Evolutionary conservation across 2,888 invertebrate genomes (phyloP), one percentile per base, ranked within the genome.

Genomic region (Megastigmus dorsalis): DNA sequence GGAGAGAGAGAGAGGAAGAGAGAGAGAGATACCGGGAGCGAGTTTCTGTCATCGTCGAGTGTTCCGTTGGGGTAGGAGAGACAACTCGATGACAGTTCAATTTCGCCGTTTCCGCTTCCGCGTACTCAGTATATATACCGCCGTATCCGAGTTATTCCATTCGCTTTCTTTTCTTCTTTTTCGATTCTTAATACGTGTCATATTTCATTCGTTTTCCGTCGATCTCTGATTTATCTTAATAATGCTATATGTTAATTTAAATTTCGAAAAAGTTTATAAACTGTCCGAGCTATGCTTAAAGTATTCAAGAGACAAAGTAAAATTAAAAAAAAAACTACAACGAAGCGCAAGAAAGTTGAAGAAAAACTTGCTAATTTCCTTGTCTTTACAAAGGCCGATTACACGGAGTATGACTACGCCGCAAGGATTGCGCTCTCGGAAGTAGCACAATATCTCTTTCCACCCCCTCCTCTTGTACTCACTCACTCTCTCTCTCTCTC

Each of bases 401-500:
- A 66, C 59, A 7, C 68, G 33, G 20, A 36, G 78, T 78, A 72
- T 79, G 80, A 77, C n/a, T n/a, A n/a, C 82, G 85, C 86, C 63
- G 50, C 59, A 50, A 52, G 65, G 45, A 57, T 57, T 66, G 45
- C 50, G 7, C 48, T n/a, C 45, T n/a, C 20, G 15, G 33, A 41
- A 43, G 28, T 10, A 20, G 13, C 10, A 13, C 54, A n/a, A n/a
- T n/a, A 23, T 18, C 54, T n/a, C 43, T 57, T 59, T 36, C n/a
- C n/a, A 28, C 43, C 1, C 30, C 5, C 62, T 10, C 38, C 38
- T 45, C 41, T 28, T 52, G 4, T 33, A 45, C 50, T 54, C 48
- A 43, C 41, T 59, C 36, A 43, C 15, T 5, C 38, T 38, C 36
- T n/a, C 38, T 52, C 76, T 50, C 67, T 41, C 60, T 50, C 67